Evolutionary conservation across 1,140 invertebrate genomes (phyloP), one percentile per base, ranked within the genome.

Genomic region (Maconellicoccus hirsutus): DNA sequence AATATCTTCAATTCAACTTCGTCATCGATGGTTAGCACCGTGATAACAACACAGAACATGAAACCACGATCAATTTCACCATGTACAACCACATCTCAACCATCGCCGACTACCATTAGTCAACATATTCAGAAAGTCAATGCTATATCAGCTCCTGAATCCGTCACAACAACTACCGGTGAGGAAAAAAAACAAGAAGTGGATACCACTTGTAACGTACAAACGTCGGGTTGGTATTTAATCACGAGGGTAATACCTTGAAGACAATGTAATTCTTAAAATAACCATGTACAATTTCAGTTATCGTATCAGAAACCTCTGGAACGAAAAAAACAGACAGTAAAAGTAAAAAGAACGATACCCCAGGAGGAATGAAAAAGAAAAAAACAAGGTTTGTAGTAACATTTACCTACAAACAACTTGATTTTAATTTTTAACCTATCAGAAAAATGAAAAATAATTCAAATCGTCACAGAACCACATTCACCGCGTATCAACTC

Each of bases 401-500:
- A 70, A 72, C 33, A 33, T 66, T 29, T 66, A n/a, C n/a, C n/a
- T n/a, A n/a, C n/a, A n/a, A n/a, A n/a, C n/a, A n/a, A n/a, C n/a
- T n/a, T n/a, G n/a, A n/a, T n/a, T n/a, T n/a, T 21, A 14, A 66
- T 12, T 66, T 8, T 14, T 12, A 12, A 12, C 22, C 8, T 22
- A 12, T 66, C 10, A 12, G 22, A 66, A 14, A 22, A n/a, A n/a
- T 38, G 4, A 61, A 21, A 16, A 23, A 39, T 26, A 3, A 21
- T 25, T 42, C n/a, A 16, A 59, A 16, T 29, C 70, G 16, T 27
- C 69, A 19, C 80, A 96, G 95, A 80, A 98, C 96, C 0, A 98
- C 96, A 0, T 98, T 98, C 78, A 97, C 94, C 0, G 91, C 94
- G 0, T 95, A 93, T 77, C 96, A 98, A 78, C 81, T 98, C 59